These are phyloP conservation scores for Tetramorium parvispinum DNA, from an alignment of 1,140 invertebrate genomes.

Conservation along the genomic window DNA sequence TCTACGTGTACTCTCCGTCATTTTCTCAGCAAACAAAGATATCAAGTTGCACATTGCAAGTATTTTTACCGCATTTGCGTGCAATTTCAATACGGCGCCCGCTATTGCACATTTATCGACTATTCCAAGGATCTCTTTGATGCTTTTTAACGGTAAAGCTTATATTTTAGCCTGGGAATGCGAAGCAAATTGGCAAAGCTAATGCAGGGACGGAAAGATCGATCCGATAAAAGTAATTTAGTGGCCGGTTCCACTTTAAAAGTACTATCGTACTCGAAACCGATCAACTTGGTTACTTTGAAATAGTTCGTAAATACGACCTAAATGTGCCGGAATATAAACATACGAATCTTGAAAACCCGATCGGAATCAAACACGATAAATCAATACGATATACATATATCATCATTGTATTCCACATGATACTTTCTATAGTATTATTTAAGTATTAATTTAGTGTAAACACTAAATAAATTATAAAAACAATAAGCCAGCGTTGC, in stretches of 20 bases:
- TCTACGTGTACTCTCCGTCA: constrained; percentile 9
- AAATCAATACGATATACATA: neutral
- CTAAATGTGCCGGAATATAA: neutral
- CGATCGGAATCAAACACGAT: neutral
- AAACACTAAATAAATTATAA: neutral
- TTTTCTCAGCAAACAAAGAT: constrained; percentile 44
- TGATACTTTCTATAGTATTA: neutral
- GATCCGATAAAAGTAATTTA: constrained; percentile 48
- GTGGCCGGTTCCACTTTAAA: constrained; percentile 27
- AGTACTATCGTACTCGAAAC: constrained; percentile 28
- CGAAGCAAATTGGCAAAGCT: constrained; percentile 46
- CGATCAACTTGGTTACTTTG: constrained; percentile 39
- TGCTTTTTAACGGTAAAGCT: constrained; percentile 28
- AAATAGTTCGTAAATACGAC: constrained; percentile 36
- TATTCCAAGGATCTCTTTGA: constrained; percentile 3
- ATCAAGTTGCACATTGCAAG: neutral
- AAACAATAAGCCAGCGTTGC: neutral
- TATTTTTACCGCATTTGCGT: constrained; percentile 22
- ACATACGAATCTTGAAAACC: neutral
- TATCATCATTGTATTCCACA: neutral
- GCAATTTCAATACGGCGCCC: neutral
- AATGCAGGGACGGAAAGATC: constrained; percentile 17
- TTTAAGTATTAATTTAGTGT: constrained; percentile 22
- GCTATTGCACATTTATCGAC: neutral
- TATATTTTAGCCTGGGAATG: constrained; percentile 23